Conservation (phyloP, 2,797 vertebrate genomes). For the Artibeus jamaicensis region DNA sequence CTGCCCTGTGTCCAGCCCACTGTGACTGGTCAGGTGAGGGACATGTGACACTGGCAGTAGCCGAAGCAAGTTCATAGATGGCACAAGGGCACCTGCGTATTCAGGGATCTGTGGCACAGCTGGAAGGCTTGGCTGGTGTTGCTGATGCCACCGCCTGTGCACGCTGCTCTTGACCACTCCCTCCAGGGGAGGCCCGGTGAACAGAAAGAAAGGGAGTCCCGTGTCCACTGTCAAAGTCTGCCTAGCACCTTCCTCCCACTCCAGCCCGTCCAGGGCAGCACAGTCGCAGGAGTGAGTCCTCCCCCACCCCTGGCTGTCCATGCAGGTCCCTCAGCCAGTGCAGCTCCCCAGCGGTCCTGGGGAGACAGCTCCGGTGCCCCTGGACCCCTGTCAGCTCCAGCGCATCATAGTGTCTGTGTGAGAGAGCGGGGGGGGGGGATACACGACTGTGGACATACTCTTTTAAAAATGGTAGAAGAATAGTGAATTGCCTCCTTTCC, state of each 20-base stretch:
- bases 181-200: neutral
- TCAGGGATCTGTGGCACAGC: neutral
- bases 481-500: neutral
- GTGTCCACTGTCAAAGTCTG: neutral
- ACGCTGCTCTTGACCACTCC: too few species aligned
- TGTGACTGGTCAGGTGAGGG: neutral
- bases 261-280: neutral
- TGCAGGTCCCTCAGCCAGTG: neutral
- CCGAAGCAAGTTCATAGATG: neutral
- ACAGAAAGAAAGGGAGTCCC: too few species aligned
- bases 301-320: neutral
- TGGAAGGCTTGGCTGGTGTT: neutral
- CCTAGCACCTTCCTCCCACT: neutral
- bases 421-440: neutral
- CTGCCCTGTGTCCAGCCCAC: neutral
- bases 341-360: too few species aligned
- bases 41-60: too few species aligned
- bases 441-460: neutral
- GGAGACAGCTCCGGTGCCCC: neutral
- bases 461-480: neutral
- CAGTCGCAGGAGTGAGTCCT: neutral
- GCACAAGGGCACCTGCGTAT: fast-evolving
- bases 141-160: fast-evolving
- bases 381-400: fast-evolving
- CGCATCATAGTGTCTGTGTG: neutral